Base-by-base conservation (phyloP, 2,888 invertebrate species). In the Gerris lacustris region DNA sequence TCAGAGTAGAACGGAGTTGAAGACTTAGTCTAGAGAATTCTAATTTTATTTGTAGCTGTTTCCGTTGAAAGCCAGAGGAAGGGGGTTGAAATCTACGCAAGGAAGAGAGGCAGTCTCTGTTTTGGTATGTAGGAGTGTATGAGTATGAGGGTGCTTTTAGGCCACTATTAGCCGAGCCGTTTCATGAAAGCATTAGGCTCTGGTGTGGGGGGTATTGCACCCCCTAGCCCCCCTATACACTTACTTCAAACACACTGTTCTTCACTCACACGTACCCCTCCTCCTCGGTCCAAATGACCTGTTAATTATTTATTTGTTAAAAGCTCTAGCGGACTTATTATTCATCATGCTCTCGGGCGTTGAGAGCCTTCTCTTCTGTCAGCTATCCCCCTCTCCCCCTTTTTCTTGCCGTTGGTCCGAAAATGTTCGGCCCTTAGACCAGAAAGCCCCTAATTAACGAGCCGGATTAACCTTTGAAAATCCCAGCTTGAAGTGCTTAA, bases 121-220 rank as follows among this genome's bases (percentile, higher is more conserved):
- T 9, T 55, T 11, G 9, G 55, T 55, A 55, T 55, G 15, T 55
- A 5, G 9, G 55, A 55, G 55, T 55, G 55, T 55, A 31, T 31
- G 31, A 31, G 31, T 31, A 31, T 31, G 31, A 31, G 31, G 55
- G 55, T 55, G 55, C 55, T 55, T 55, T 55, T 55, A 55, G 55
- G 55, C 55, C 55, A 55, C 55, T 55, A 55, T 55, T 55, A 55
- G 55, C 55, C 55, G 55, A 55, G 55, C 55, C 55, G 55, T 55
- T 55, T 55, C 55, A 55, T 55, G 55, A 55, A 55, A 55, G 15
- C 11, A 9, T 11, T 55, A 11, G 15, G 15, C 55, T 55, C 55
- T 55, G 15, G 55, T 9, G 15, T 11, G 55, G 55, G 55, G 9
- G 55, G 55, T 9, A 15, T 9, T 15, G 31, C 31, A 31, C 31